Percentiles rank a stretch among this genome's conserved stretches.
Evolutionary conservation across 2,888 invertebrate genomes (phyloP).

Genomic region (Pyralis farinalis): DNA sequence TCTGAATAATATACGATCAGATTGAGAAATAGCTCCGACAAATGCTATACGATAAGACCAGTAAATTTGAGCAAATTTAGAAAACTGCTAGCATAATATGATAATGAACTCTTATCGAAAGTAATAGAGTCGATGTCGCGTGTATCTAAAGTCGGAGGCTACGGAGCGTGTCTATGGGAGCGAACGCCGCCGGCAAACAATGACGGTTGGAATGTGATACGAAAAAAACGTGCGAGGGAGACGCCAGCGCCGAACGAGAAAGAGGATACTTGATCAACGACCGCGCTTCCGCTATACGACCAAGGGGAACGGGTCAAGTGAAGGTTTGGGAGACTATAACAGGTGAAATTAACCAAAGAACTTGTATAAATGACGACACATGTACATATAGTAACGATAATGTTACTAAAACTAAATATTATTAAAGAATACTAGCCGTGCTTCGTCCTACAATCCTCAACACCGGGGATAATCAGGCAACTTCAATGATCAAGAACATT

Average conservation of each 20-base stretch:
- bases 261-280: constrained; percentile 23
- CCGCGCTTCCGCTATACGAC: constrained; percentile 45
- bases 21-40: constrained; percentile 7
- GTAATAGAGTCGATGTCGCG: constrained; percentile 31
- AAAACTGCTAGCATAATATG: not conserved
- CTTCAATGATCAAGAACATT: no score
- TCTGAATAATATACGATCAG: not conserved
- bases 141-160: constrained; percentile 22
- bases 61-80: constrained; percentile 3
- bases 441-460: no score
- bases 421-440: no score
- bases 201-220: constrained; percentile 66
- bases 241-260: constrained; percentile 31
- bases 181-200: constrained; percentile 44
- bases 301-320: constrained; percentile 12
- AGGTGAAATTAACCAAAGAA: constrained; percentile 21
- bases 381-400: no score
- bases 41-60: constrained; percentile 6
- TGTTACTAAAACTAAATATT: no score
- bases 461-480: no score
- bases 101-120: constrained; percentile 6
- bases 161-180: constrained; percentile 63
- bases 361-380: constrained; percentile 16
- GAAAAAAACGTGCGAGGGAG: constrained; percentile 44
- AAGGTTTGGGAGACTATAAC: constrained; percentile 21